Percentiles rank a stretch among this genome's conserved stretches.
These are phyloP conservation scores for Phymorhynchus buccinoides DNA, from an alignment of 1,140 invertebrate genomes.

Conservation along the genomic window DNA sequence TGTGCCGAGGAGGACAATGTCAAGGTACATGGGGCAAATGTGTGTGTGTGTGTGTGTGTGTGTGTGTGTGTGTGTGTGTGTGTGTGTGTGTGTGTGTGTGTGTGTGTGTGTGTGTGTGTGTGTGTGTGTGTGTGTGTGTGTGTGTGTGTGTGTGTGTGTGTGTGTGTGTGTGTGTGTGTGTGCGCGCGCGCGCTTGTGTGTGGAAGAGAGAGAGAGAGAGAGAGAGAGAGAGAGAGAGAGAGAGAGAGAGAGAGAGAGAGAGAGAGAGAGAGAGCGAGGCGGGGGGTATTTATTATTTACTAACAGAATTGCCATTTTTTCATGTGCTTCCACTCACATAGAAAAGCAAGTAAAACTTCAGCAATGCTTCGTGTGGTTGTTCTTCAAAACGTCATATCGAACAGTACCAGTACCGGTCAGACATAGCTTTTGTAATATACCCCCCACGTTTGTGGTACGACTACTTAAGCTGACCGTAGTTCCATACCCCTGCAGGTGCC, in stretches of 20 bases:
- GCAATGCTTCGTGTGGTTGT: no score
- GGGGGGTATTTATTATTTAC: no score
- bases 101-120: slow-evolving; percentile 21
- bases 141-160: slow-evolving; percentile 10
- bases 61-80: neutral
- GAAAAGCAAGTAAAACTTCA: no score
- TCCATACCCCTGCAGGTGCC: slow-evolving; percentile 31
- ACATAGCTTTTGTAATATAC: no score
- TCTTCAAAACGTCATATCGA: no score
- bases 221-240: slow-evolving; percentile 6
- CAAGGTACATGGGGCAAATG: slow-evolving; percentile 26
- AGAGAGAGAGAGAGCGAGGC: no score
- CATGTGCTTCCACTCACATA: no score
- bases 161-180: slow-evolving; percentile 21
- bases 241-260: neutral
- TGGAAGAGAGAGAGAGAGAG: slow-evolving; percentile 23
- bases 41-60: neutral
- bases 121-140: slow-evolving; percentile 34
- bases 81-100: neutral
- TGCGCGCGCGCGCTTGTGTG: neutral
- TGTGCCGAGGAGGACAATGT: slow-evolving; percentile 59
- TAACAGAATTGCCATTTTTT: no score
- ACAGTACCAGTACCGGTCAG: no score
- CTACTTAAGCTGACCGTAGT: no score
- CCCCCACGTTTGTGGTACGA: no score